Conservation (phyloP, 2,113 vertebrate genomes). For the Zeus faber region DNA sequence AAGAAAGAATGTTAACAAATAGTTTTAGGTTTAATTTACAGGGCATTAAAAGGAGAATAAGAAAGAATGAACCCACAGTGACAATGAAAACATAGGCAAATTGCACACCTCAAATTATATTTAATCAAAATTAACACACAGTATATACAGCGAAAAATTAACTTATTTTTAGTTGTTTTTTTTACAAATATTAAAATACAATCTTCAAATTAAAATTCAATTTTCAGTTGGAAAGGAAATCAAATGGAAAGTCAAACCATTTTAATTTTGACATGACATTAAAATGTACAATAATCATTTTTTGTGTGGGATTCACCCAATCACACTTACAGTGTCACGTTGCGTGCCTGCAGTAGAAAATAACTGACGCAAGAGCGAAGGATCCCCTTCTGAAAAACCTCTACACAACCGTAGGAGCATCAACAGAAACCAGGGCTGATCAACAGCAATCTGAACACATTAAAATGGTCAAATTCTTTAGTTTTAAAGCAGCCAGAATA, state of each 20-base stretch:
- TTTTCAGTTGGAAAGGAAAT: slow-evolving; percentile 75
- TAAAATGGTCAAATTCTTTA: slow-evolving; percentile 33
- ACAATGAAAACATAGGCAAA: not conserved
- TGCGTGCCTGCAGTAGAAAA: slow-evolving; percentile 36
- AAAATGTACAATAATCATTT: slow-evolving; percentile 39
- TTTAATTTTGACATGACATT: slow-evolving; percentile 68
- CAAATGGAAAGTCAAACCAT: slow-evolving; percentile 60
- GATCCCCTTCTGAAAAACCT: slow-evolving; percentile 3
- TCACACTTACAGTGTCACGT: slow-evolving; percentile 37
- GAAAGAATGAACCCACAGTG: not conserved
- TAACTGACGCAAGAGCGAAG: slow-evolving; percentile 38
- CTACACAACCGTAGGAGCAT: slow-evolving; percentile 37
- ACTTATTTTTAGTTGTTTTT: slow-evolving; percentile 81
- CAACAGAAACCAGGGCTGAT: slow-evolving; percentile 59
- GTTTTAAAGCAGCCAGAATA: slow-evolving; percentile 56
- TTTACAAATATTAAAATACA: slow-evolving; percentile 99
- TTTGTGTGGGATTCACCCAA: slow-evolving; percentile 32
- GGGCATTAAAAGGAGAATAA: not conserved
- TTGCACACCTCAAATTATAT: slow-evolving; percentile 84
- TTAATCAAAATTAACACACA: slow-evolving; percentile 91
- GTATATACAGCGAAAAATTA: slow-evolving; percentile 93
- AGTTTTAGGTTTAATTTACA: too few species aligned
- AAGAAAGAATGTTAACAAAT: too few species aligned
- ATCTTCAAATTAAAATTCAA: slow-evolving; percentile 84
- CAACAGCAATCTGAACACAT: slow-evolving; percentile 65